phyloP scores from a whole-genome alignment of 92 coral and sea anemone genomes.

The Zoanthus sansibaricus region DNA sequence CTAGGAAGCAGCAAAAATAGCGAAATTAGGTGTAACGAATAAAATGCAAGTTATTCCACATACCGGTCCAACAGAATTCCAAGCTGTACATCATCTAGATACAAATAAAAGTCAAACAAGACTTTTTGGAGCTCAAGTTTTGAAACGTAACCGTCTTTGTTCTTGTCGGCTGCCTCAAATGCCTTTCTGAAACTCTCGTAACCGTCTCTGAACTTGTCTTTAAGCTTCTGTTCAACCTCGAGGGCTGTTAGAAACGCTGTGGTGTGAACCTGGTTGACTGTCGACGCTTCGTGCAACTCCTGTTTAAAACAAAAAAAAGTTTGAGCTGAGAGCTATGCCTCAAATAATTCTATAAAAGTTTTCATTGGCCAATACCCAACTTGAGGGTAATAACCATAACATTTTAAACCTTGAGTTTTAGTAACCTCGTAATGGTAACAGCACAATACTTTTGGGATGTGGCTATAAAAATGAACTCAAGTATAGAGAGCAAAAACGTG shows the following conservation, averaged over 20 bases:
- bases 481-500: too few relatives aligned
- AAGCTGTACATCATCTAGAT: constrained; percentile 84
- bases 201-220: constrained; percentile 93
- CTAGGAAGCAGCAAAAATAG: too few relatives aligned
- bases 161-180: constrained; percentile 88
- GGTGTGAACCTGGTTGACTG: constrained; percentile 82
- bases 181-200: constrained; percentile 92
- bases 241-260: constrained; percentile 81
- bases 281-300: constrained; percentile 84
- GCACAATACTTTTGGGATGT: too few relatives aligned
- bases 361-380: too few relatives aligned
- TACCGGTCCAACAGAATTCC: constrained; percentile 83
- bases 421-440: too few relatives aligned
- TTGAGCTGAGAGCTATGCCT: too few relatives aligned
- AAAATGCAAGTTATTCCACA: neutral
- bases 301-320: neutral
- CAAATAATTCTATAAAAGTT: too few relatives aligned
- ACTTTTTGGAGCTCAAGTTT: constrained; percentile 86
- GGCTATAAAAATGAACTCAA: too few relatives aligned
- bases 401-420: too few relatives aligned
- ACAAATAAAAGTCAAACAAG: constrained; percentile 86
- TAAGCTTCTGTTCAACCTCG: constrained; percentile 85
- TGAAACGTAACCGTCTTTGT: constrained; percentile 93
- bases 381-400: too few relatives aligned
- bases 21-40: too few relatives aligned